Evolutionary conservation across 2,797 vertebrate species (phyloP).

Genomic region (Phaenicophaeus curvirostris): DNA sequence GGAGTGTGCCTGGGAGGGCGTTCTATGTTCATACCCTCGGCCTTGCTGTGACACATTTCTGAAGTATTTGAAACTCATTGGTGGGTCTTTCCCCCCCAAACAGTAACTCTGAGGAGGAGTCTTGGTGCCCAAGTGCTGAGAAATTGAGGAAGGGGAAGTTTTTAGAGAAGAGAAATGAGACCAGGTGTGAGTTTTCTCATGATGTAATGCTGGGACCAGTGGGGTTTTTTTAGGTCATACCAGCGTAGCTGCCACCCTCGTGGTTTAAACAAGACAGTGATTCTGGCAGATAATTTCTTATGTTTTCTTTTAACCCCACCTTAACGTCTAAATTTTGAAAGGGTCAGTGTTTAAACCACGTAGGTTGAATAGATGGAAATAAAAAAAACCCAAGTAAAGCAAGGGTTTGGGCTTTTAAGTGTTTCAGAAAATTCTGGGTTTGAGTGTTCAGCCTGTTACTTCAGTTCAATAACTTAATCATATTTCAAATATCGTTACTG

Average conservation of each 20-base stretch:
- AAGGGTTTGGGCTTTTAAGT: not conserved
- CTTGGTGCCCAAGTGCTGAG: not conserved
- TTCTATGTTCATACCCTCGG: not conserved
- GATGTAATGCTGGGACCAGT: not conserved
- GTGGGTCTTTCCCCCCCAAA: not conserved
- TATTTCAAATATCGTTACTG: not conserved
- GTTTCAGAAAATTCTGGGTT: not conserved
- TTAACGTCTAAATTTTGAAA: not conserved
- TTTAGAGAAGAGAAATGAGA: not conserved
- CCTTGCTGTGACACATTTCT: not conserved
- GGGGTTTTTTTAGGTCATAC: not conserved
- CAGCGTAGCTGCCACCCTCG: not conserved
- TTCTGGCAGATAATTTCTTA: not conserved
- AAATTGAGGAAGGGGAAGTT: not conserved
- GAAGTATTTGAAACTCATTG: not conserved
- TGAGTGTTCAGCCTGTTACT: not conserved
- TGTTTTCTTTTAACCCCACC: not conserved
- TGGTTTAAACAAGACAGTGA: not conserved
- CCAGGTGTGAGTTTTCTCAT: not conserved
- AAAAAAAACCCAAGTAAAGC: not conserved
- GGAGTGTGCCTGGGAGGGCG: not conserved
- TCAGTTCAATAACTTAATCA: not conserved
- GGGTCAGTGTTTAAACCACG: not conserved
- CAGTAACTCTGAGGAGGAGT: not conserved
- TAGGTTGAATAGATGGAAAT: not conserved